Evolutionary conservation across 2,797 vertebrate genomes (phyloP), one percentile per base, ranked within the genome.

Genomic region (Myioborus melanocephalus): DNA sequence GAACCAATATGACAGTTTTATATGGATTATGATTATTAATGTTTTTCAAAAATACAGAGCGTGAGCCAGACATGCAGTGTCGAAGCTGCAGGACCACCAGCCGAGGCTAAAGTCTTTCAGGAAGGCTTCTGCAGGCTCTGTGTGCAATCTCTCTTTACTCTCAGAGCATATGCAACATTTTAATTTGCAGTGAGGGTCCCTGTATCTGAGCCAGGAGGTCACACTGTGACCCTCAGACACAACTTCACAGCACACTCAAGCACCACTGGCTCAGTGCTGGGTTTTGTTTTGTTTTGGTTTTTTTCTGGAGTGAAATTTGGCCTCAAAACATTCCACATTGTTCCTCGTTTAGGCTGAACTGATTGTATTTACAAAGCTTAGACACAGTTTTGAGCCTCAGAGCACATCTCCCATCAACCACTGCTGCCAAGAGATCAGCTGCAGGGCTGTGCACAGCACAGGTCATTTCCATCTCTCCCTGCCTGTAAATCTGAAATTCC

Each of bases 341-440:
- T 96, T 97, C 96, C 93, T 97, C 72, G 37, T 94, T 94, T 95
- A 93, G 96, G 97, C 98, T 94, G 94, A 97, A 94, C 96, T 95
- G 96, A 97, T 96, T 98, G 98, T 99, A 98, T 99, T 99, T 99
- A 98, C 98, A 98, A 98, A 98, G 97, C 95, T 93, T 96, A 98
- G 98, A 97, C 97, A 96, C 96, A 86, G 94, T 98, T 97, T 95
- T 94, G 97, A 97, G 97, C 96, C 87, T 89, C 81, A 30, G 91
- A 98, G 97, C 90, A 92, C 97, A 96, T 97, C 96, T 97, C 97
- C 97, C 94, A 88, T 94, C 96, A 85, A 76, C 78, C 73, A 49
- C 92, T 94, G 84, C 97, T 97, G 98, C 98, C 98, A 98, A 95
- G 95, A 97, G 97, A 97, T 98, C 98, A 97, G 97, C 97, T 97